These are phyloP conservation scores for Acrossocheilus wenchowensis DNA, from an alignment of 2,797 vertebrate species.

Conservation along the genomic window DNA sequence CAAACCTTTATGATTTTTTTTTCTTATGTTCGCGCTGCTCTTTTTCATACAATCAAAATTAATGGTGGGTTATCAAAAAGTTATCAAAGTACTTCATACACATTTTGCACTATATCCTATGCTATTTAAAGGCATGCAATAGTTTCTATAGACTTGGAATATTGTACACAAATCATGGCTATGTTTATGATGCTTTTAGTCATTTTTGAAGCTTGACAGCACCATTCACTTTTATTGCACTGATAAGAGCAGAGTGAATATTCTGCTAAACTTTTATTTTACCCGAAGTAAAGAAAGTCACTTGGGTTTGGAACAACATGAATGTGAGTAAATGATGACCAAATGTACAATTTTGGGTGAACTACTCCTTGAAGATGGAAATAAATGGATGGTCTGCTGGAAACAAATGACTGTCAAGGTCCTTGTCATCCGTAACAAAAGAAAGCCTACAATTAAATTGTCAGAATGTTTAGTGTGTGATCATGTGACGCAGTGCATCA, in stretches of 20 bases:
- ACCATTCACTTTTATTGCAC: not conserved
- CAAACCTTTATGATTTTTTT: not conserved
- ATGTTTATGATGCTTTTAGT: not conserved
- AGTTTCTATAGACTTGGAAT: not conserved
- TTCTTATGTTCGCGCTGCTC: not conserved
- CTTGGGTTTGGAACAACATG: not conserved
- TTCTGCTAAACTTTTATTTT: not conserved
- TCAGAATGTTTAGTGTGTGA: conserved; percentile 15
- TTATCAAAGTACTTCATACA: not conserved
- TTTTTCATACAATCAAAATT: not conserved
- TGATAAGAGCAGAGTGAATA: not conserved
- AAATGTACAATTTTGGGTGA: not conserved
- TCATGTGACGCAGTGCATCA: conserved; percentile 1
- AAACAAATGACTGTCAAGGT: not conserved
- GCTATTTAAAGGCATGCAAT: not conserved
- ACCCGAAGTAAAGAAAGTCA: not conserved
- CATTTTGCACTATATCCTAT: not conserved
- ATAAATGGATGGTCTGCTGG: not conserved
- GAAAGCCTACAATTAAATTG: conserved; percentile 1
- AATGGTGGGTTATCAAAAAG: not conserved
- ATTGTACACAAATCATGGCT: not conserved
- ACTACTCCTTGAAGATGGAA: not conserved
- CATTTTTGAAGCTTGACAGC: not conserved
- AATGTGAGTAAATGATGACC: conserved; percentile 7
- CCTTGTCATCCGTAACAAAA: not conserved